These are phyloP conservation scores for Alethe diademata DNA, from an alignment of 2,113 vertebrate species.

Conservation along the genomic window DNA sequence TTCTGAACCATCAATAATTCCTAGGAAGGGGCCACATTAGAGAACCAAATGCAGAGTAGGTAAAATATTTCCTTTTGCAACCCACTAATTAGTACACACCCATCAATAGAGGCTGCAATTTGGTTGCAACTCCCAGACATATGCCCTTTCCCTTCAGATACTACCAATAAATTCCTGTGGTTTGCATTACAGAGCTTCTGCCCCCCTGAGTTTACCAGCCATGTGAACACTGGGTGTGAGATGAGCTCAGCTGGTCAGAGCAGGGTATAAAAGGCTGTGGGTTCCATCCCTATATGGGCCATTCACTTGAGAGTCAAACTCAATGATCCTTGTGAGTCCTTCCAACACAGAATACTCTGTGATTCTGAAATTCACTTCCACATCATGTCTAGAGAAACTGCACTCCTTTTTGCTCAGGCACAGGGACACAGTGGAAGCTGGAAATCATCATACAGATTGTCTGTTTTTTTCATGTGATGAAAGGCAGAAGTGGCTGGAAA, in stretches of 20 bases:
- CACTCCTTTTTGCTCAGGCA: background rate
- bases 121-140: background rate
- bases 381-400: background rate
- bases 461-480: background rate
- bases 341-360: background rate
- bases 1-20: background rate
- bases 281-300: fast-evolving
- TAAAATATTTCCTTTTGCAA: background rate
- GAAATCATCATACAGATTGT: background rate
- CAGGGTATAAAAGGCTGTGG: background rate
- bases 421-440: background rate
- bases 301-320: too few relatives aligned
- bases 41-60: background rate
- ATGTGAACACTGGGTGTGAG: background rate
- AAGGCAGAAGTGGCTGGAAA: background rate
- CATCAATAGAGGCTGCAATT: background rate
- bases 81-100: background rate
- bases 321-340: background rate
- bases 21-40: background rate
- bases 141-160: background rate
- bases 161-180: background rate
- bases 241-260: background rate
- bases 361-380: background rate
- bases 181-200: background rate
- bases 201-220: background rate